Base-by-base conservation (phyloP, 1,140 invertebrate genomes). In the Drosophila malerkotliana region DNA sequence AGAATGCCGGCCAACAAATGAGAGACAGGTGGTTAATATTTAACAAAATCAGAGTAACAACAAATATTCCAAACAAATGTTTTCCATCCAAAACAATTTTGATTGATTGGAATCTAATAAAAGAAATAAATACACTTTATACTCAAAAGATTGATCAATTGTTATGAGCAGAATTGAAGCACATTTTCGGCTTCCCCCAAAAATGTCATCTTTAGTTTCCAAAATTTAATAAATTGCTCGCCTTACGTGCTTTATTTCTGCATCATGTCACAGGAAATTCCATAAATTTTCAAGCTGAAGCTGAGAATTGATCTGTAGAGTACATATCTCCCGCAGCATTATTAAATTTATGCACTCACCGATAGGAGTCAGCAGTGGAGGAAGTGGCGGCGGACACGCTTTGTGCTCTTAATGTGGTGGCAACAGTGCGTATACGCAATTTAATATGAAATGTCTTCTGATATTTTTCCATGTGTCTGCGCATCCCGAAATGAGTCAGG, bases 301-400 rank as follows among this genome's bases (percentile, higher is more conserved):
- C 72, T 59, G 53, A 69, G 53, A 69, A 60, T 67, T 39, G 55
- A 80, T 77, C 77, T 57, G 73, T 66, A 51, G 49, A 72, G 73
- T 67, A 58, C 64, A 71, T 74, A 67, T 61, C 15, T 53, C 49
- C 55, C 7, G 12, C 53, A 30, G 8, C 75, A 64, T 79, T 83
- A 82, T 83, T 87, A 55, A 85, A 85, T 85, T 85, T 85, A 85
- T 87, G 82, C 82, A 81, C 82, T 87, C 72, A 87, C 74, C 69
- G 82, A 81, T 81, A 85, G 69, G 14, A 75, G 82, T 68, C 69
- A 66, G 51, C 69, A 72, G 21, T 21, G 21, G 51, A 53, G 49
- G 34, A 49, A 37, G 61, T 51, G 26, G 60, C 39, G 48, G 18
- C 55, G 76, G 41, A 56, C 30, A 67, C 77, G 9, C 14, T 44